Conservation (phyloP, 1,140 invertebrate genomes). For the Metopolophium dirhodum region DNA sequence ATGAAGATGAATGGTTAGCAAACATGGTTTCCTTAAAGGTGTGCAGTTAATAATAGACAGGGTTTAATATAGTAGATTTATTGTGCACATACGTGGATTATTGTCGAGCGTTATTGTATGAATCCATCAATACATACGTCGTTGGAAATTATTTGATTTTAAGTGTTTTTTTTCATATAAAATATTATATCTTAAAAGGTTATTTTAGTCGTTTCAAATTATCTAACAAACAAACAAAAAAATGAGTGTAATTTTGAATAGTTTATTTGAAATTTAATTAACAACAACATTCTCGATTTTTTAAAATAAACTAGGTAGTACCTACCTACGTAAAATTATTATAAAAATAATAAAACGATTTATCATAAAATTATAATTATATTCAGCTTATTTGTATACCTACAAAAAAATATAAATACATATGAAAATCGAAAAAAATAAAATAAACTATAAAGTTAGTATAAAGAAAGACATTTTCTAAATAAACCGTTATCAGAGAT, state of each 20-base stretch:
- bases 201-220: background rate
- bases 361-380: background rate
- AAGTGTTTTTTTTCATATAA: background rate
- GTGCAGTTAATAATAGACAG: constrained; percentile 18
- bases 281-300: background rate
- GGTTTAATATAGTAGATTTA: constrained; percentile 24
- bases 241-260: background rate
- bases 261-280: background rate
- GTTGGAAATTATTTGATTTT: background rate
- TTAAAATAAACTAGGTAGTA: background rate
- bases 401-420: no score
- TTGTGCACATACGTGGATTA: background rate
- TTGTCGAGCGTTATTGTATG: background rate
- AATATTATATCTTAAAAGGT: background rate
- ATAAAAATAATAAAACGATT: background rate
- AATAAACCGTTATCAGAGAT: no score
- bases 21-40: background rate
- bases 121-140: background rate
- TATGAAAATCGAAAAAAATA: no score
- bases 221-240: rapidly evolving
- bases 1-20: background rate
- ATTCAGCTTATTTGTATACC: background rate
- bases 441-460: no score
- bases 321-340: background rate
- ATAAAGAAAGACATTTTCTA: no score